These are phyloP conservation scores for Scolopax rusticola DNA, from an alignment of 2,797 vertebrate genomes.

Conservation along the genomic window DNA sequence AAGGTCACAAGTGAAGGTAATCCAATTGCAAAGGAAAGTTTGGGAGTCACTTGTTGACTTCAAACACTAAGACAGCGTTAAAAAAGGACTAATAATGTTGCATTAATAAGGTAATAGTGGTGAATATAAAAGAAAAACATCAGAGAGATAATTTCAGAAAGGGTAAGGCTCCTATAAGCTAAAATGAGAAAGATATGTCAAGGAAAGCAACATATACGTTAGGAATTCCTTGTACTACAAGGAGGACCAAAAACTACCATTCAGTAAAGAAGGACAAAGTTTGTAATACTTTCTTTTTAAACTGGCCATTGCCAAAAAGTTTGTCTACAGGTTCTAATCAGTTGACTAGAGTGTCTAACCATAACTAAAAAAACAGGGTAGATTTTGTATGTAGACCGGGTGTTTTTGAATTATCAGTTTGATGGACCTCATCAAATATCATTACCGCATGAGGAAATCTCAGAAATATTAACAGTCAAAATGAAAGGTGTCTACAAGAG, in stretches of 20 bases:
- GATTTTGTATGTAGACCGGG: neutral
- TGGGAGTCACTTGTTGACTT: neutral
- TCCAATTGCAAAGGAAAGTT: neutral
- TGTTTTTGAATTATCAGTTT: neutral
- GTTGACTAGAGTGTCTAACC: neutral
- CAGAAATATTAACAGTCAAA: neutral
- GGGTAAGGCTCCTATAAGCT: neutral
- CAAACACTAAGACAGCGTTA: neutral
- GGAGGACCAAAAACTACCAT: neutral
- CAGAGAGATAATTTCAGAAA: neutral
- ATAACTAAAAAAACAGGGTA: neutral
- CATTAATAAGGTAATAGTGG: neutral
- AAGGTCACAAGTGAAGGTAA: constrained; percentile 30
- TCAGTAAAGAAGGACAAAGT: neutral
- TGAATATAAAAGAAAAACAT: neutral
- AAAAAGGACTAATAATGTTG: neutral
- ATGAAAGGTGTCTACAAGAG: neutral
- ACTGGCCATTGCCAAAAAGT: neutral
- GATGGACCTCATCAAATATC: neutral
- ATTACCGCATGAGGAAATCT: neutral
- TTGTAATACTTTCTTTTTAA: neutral
- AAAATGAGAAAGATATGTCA: neutral
- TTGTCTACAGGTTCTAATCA: neutral
- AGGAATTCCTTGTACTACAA: neutral
- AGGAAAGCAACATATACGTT: neutral